phyloP scores from a whole-genome alignment of 2,888 invertebrate species.

The Scrobipalpa atriplicella region DNA sequence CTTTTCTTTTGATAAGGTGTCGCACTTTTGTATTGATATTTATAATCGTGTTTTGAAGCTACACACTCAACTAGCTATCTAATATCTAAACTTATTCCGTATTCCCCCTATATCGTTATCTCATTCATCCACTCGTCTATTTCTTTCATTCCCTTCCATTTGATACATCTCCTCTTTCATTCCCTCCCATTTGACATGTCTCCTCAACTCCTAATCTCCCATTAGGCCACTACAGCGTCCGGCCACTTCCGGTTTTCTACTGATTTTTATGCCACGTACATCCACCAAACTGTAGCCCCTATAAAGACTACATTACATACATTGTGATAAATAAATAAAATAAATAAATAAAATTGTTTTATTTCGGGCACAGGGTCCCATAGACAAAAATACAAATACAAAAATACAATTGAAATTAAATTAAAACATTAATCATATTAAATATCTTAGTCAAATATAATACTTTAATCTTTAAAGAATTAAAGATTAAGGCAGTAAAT shows the following conservation, averaged over 20 bases:
- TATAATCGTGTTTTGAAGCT: not conserved
- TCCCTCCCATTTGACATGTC: constrained; percentile 11
- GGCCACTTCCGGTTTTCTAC: constrained; percentile 12
- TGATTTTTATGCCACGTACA: constrained; percentile 8
- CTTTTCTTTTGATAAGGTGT: no score
- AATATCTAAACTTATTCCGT: not conserved
- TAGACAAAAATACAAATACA: no score
- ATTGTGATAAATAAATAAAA: not conserved
- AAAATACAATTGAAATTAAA: no score
- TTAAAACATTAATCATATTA: no score
- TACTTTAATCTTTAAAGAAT: no score
- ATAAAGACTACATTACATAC: not conserved
- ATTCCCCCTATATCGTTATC: not conserved
- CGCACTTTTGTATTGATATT: no score
- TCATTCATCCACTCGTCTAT: not conserved
- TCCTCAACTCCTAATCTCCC: constrained; percentile 3
- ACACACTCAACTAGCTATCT: not conserved
- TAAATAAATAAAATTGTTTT: no score
- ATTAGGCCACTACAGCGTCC: not conserved
- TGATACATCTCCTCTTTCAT: not conserved
- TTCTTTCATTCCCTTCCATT: constrained; percentile 13
- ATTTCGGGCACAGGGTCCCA: no score
- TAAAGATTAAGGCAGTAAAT: no score
- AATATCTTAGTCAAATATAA: no score
- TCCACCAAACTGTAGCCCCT: not conserved